These are phyloP conservation scores for Tychaedon coryphoeus DNA, from an alignment of 2,113 vertebrate species.

Conservation along the genomic window DNA sequence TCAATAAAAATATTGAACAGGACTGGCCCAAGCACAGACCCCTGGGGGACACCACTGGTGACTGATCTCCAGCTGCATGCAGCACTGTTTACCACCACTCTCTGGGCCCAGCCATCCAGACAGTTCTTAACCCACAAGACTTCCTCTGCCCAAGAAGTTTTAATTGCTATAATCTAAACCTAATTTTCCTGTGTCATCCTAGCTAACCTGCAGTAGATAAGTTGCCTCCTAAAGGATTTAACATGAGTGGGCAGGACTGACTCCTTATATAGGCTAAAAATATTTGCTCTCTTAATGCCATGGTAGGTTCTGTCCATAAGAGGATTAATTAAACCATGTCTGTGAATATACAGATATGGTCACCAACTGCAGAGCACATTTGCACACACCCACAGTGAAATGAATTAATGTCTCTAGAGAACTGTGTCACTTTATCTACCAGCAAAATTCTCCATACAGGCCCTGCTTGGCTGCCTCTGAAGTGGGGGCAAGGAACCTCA, in stretches of 20 bases:
- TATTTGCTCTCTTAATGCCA: slow-evolving; percentile 43
- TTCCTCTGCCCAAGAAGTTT: not conserved
- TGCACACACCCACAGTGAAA: not conserved
- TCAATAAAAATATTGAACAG: no score
- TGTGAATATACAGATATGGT: slow-evolving; percentile 28
- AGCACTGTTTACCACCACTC: no score
- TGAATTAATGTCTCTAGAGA: not conserved
- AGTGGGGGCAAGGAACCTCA: not conserved
- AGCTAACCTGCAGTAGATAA: slow-evolving; percentile 22
- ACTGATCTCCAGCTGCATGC: no score
- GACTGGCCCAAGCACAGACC: no score
- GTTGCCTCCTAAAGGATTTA: not conserved
- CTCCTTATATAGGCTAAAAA: slow-evolving; percentile 32
- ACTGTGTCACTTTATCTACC: not conserved
- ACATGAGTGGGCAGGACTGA: not conserved
- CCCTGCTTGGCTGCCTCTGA: not conserved
- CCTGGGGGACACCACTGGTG: no score
- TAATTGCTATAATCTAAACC: slow-evolving; percentile 36
- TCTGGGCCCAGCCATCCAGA: no score
- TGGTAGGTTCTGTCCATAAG: slow-evolving; percentile 2
- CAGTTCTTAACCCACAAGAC: no score
- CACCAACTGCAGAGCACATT: not conserved
- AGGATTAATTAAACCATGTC: slow-evolving; percentile 48
- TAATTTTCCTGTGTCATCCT: not conserved
- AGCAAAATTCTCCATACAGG: not conserved